Evolutionary conservation across 1,140 invertebrate species (phyloP), one percentile per base, ranked within the genome.

Genomic region (Drosophila arawakana): DNA sequence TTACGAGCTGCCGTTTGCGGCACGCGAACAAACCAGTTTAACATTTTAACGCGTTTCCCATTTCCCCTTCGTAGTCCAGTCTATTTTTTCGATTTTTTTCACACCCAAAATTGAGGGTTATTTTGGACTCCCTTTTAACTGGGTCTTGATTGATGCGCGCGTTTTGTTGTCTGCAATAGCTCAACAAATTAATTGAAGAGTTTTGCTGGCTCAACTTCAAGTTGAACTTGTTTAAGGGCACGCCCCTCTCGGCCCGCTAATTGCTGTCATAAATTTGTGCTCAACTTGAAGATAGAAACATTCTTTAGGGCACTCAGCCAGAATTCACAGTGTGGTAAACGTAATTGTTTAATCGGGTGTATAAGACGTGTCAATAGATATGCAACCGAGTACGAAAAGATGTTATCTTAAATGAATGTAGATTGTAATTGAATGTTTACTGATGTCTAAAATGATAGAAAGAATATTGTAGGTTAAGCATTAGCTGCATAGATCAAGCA

Each of bases 131-230:
- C 43, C 49, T 6, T 70, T 62, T 73, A 60, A 69, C 72, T 73
- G 30, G 39, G 55, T 63, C 78, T 84, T 84, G 84, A 90, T 89
- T 81, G 85, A 89, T 89, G 80, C 59, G 71, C 71, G 46, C 54
- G 76, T 71, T 74, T 71, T 73, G 57, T 78, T 80, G 77, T 78
- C 69, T 73, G 73, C 25, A 62, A 60, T 65, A 75, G 84, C 72
- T 89, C 68, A 81, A 71, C 84, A 78, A 88, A 89, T 81, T 88
- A 88, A 89, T 88, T 90, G 74, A 76, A 89, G 84, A 80, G 67
- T 78, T 77, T 70, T 70, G 18, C 47, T 73, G 50, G 52, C 34
- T 7, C 34, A 21, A 54, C 11, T 50, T 11, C 55, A 67, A 57
- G 35, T 15, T 46, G 3, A 39, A 21, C 57, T 39, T 66, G 8